Evolutionary conservation across 2,113 vertebrate species (phyloP).

Genomic region (Protomyctophum bolini): DNA sequence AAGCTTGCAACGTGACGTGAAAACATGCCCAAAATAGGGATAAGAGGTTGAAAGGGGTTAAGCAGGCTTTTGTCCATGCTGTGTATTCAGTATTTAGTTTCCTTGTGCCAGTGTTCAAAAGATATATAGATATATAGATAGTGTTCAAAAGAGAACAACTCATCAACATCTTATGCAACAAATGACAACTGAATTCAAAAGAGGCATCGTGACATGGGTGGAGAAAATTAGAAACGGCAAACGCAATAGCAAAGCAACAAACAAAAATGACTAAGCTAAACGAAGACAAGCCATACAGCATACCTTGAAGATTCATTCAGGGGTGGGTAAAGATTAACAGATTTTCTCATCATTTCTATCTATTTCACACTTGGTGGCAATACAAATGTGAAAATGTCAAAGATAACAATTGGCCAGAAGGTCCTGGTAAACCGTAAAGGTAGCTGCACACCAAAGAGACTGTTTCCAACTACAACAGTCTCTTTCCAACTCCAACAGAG

Average conservation of each 20-base stretch:
- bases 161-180: conserved; percentile 3
- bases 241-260: not conserved
- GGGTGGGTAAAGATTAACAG: not conserved
- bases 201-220: not conserved
- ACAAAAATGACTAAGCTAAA: not conserved
- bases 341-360: not conserved
- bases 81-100: no score
- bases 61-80: no score
- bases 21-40: no score
- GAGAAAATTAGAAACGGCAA: not conserved
- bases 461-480: no score
- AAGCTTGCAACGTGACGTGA: no score
- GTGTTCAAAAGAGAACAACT: no score
- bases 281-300: not conserved
- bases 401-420: not conserved
- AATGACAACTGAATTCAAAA: not conserved
- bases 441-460: no score
- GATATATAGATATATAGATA: no score
- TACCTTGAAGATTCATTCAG: not conserved
- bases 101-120: no score
- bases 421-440: no score
- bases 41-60: no score
- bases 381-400: not conserved
- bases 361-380: not conserved
- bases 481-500: no score